Percentiles rank a stretch among this genome's conserved stretches.
These are phyloP conservation scores for Thalassarche chlororhynchos DNA, from an alignment of 2,113 vertebrate genomes.

Conservation along the genomic window DNA sequence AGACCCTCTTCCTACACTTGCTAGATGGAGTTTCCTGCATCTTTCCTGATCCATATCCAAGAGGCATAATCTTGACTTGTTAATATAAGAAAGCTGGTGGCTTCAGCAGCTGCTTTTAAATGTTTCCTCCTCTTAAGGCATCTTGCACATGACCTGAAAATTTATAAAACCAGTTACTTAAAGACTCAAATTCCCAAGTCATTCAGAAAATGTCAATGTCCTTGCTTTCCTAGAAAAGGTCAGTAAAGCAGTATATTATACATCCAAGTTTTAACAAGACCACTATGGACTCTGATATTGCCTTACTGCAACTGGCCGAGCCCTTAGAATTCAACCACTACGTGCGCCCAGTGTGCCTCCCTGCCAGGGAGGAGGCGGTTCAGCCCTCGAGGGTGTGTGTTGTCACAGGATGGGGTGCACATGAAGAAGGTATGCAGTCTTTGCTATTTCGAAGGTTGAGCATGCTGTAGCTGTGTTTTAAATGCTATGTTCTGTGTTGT, in stretches of 20 bases:
- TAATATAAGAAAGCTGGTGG: neutral
- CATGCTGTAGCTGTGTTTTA: neutral
- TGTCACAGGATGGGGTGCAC: conserved; percentile 41
- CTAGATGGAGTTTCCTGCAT: neutral
- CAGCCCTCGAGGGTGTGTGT: conserved; percentile 18
- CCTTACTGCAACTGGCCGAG: conserved; percentile 24
- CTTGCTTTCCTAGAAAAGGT: conserved; percentile 51
- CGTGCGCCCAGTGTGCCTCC: conserved; percentile 16
- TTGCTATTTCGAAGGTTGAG: neutral
- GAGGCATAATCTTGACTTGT: neutral
- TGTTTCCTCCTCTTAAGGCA: neutral
- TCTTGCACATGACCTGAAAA: neutral
- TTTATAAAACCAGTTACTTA: neutral
- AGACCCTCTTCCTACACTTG: neutral
- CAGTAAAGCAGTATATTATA: conserved; percentile 3
- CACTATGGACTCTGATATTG: conserved; percentile 37
- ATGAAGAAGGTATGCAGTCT: neutral
- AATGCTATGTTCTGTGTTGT: neutral
- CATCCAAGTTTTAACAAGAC: conserved; percentile 48
- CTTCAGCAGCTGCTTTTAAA: neutral
- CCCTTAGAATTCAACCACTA: conserved; percentile 31
- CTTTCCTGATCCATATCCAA: neutral
- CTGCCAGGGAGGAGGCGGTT: neutral
- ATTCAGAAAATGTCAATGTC: neutral
- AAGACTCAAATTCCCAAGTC: neutral